Evolutionary conservation across 2,113 vertebrate genomes (phyloP), one percentile per base, ranked within the genome.

Genomic region (Turdus rufiventris): DNA sequence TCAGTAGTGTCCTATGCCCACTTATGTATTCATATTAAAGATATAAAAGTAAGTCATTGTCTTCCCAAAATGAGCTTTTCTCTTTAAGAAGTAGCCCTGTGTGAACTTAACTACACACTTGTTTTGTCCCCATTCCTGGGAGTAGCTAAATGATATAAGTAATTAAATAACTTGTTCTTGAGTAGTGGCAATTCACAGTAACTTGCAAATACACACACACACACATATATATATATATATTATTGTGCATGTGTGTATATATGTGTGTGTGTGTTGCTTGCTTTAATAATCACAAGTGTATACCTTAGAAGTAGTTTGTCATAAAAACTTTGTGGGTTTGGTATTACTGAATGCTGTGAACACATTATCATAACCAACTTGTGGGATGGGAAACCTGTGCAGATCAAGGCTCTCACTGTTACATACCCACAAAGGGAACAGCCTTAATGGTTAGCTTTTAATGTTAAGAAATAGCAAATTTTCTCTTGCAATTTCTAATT

Each of bases 401-500:
- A 72, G 6, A 25, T 36, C 0, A 0, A 67, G n/a, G 18, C 8
- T 36, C 18, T 71, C 24, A 85, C 29, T 53, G 21, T 47, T 76
- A 14, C 17, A 10, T 28, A 75, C 38, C 95, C 77, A 66, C 17
- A 50, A 89, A 96, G 89, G 96, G 95, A 96, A 42, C 18, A 67
- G 56, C 62, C 63, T 91, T 96, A 97, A 94, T 79, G 56, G 87
- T 96, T 96, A 87, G 93, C 83, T 94, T 96, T 96, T 89, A 94
- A 45, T 79, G 84, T 67, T 76, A 86, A 95, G 94, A 93, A 92
- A 63, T 38, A 94, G 76, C 45, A 96, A 84, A 96, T 94, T 95
- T 87, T 92, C 74, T 88, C 67, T 96, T 96, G 76, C 90, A 88
- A 95, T 93, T 96, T 97, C 97, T 98, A 96, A 96, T 97, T 89